These are phyloP conservation scores for Heliopora coerulea DNA, from an alignment of 92 coral and sea anemone species.

Conservation along the genomic window DNA sequence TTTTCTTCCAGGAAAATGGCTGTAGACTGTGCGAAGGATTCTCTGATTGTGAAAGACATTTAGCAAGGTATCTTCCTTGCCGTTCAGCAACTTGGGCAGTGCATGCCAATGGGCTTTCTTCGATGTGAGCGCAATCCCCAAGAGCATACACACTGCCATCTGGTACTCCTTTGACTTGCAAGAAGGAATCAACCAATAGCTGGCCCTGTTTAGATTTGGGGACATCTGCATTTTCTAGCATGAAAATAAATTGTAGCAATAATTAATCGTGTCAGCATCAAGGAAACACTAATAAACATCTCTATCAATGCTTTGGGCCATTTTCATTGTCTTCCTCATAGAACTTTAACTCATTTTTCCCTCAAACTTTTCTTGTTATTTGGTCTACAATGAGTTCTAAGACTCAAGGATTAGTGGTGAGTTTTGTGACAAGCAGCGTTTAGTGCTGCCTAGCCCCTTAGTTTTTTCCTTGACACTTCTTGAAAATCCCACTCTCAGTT, in stretches of 20 bases:
- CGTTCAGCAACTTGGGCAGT: constrained; percentile 97
- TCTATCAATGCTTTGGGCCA: too few species aligned
- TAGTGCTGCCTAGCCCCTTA: too few species aligned
- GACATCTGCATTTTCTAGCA: constrained; percentile 72
- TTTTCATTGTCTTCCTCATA: too few species aligned
- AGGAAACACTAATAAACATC: too few species aligned
- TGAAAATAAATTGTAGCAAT: background rate
- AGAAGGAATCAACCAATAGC: constrained; percentile 68
- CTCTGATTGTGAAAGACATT: constrained; percentile 46
- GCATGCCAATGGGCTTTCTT: constrained; percentile 76
- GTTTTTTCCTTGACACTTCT: too few species aligned
- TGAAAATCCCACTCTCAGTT: too few species aligned
- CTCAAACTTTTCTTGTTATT: too few species aligned
- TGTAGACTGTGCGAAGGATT: constrained; percentile 55
- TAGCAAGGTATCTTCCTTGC: constrained; percentile 87
- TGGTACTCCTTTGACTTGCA: constrained; percentile 64
- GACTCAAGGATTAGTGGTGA: too few species aligned
- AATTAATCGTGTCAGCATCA: too few species aligned
- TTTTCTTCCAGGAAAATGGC: constrained; percentile 81
- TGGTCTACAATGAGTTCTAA: too few species aligned
- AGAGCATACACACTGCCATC: constrained; percentile 78
- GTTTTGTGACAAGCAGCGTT: too few species aligned
- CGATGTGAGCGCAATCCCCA: constrained; percentile 90
- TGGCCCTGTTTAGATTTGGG: constrained; percentile 82
- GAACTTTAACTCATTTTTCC: too few species aligned